A percentile compares a stretch with the other conserved stretches of the same genome.
phyloP scores from a whole-genome alignment of 2,797 vertebrate species.

The Liasis olivaceus region DNA sequence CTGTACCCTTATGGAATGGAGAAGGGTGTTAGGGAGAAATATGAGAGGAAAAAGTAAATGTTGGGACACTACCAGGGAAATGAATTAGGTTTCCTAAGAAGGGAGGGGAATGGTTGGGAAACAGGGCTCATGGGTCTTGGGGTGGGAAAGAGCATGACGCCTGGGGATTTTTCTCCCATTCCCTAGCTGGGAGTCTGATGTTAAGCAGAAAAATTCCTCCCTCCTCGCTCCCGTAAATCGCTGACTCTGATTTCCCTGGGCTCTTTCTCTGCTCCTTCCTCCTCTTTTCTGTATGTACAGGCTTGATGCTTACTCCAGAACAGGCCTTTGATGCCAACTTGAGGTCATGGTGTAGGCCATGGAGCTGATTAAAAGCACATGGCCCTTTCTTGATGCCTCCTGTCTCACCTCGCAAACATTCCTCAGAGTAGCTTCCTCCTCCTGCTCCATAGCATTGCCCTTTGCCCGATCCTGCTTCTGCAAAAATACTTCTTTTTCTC shows the following conservation, averaged over 20 bases:
- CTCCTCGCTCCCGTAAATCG: neutral
- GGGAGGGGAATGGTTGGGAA: neutral
- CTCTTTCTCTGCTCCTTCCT: neutral
- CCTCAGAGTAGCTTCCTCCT: conserved; percentile 58
- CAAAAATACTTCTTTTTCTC: neutral
- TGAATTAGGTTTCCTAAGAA: neutral
- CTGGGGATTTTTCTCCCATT: neutral
- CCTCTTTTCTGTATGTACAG: neutral
- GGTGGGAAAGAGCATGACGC: neutral
- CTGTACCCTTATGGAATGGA: neutral
- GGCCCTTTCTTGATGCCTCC: conserved; percentile 5
- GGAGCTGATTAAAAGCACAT: conserved; percentile 36
- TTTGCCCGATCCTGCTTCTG: neutral
- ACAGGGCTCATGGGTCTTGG: neutral
- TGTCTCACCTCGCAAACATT: conserved; percentile 29
- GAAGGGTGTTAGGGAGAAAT: neutral
- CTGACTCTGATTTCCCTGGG: neutral
- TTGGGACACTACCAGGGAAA: neutral
- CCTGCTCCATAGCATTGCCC: conserved; percentile 23
- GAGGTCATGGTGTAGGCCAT: conserved; percentile 14
- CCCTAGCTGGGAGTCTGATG: neutral
- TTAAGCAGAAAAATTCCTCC: neutral
- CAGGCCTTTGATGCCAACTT: conserved; percentile 23
- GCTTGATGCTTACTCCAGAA: neutral
- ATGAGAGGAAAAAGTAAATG: neutral